Percentiles rank a stretch among this genome's conserved stretches.
phyloP scores from a whole-genome alignment of 2,113 vertebrate species.

The Actinemys pallida region DNA sequence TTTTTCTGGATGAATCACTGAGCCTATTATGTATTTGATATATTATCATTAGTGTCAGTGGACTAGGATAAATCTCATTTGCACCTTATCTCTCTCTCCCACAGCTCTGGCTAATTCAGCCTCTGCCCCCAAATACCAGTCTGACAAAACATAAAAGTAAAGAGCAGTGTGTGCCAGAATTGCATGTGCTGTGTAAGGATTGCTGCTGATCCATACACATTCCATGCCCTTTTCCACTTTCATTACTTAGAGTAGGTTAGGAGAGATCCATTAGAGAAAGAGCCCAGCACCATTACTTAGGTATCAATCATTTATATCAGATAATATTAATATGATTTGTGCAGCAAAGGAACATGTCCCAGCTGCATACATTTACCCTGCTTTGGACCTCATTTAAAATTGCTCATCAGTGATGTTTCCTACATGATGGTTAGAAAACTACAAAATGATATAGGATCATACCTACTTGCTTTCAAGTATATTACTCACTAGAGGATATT shows the following conservation, averaged over 20 bases:
- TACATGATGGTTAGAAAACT: background rate
- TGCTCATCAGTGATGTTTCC: background rate
- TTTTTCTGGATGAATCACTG: background rate
- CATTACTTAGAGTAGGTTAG: background rate
- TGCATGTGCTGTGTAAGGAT: background rate
- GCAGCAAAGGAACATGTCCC: background rate
- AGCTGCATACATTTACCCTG: background rate
- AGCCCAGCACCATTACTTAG: background rate
- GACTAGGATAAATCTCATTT: conserved; percentile 6
- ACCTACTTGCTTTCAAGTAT: background rate
- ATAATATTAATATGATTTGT: background rate
- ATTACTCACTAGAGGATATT: background rate
- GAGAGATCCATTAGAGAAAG: background rate
- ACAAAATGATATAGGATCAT: too few species aligned
- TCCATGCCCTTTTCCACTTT: background rate
- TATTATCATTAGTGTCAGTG: background rate
- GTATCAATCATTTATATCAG: background rate
- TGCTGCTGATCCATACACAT: conserved; percentile 19
- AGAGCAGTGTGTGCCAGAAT: background rate
- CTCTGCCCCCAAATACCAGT: background rate
- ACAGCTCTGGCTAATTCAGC: background rate
- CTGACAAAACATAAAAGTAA: background rate
- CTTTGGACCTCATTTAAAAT: background rate
- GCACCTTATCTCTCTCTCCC: background rate
- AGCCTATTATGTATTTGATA: background rate